Conservation (phyloP, 1,140 invertebrate species). For the Drosophila ficusphila region DNA sequence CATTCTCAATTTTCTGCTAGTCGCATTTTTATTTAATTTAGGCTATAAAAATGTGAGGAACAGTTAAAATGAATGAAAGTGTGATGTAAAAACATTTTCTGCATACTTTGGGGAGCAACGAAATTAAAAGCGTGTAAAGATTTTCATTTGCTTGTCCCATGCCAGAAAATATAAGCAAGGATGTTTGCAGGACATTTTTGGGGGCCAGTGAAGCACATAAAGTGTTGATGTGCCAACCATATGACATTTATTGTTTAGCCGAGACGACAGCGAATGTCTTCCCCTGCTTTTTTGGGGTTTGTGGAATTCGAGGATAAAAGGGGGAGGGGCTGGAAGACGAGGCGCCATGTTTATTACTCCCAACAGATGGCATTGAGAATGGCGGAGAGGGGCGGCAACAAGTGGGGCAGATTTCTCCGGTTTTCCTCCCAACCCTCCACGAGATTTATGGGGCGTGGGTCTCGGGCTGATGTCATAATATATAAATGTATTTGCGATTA, state of each 20-base stretch:
- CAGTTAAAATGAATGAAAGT: constrained; percentile 23
- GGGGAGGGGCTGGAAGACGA: not conserved
- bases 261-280: constrained; percentile 16
- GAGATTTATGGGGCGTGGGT: constrained; percentile 37
- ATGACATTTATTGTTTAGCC: constrained; percentile 79
- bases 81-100: constrained; percentile 38
- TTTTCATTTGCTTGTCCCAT: constrained; percentile 57
- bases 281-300: constrained; percentile 3
- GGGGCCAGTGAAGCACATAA: constrained; percentile 55
- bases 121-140: constrained; percentile 80
- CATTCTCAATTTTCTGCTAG: constrained; percentile 37
- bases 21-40: constrained; percentile 45
- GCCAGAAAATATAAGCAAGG: constrained; percentile 1
- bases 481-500: constrained; percentile 57
- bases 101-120: constrained; percentile 53
- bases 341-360: constrained; percentile 64
- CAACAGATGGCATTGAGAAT: constrained; percentile 62
- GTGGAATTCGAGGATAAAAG: not conserved
- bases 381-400: constrained; percentile 44
- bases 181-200: constrained; percentile 24
- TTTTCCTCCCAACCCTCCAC: not conserved
- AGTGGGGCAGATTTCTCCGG: constrained; percentile 23
- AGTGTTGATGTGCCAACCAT: constrained; percentile 79
- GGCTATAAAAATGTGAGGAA: constrained; percentile 52
- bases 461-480: constrained; percentile 46